Evolutionary conservation across 1,140 invertebrate genomes (phyloP).

Genomic region (Apis laboriosa): DNA sequence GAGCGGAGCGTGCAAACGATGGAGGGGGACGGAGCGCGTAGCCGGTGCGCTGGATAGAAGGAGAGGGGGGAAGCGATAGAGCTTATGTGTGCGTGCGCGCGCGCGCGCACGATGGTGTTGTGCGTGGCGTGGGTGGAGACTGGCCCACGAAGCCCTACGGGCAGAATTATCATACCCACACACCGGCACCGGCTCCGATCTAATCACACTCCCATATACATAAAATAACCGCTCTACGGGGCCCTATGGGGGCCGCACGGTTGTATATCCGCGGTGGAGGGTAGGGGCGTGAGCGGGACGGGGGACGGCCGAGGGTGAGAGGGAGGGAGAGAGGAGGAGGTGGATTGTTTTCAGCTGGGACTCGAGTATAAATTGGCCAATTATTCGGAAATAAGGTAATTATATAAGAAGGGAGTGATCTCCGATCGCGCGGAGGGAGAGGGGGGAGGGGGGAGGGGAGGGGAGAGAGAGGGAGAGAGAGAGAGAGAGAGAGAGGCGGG

Average conservation of each 20-base stretch:
- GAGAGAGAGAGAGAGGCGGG: constrained; percentile 54
- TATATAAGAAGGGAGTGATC: constrained; percentile 81
- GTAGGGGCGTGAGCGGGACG: constrained; percentile 57
- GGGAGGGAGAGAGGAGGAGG: constrained; percentile 66
- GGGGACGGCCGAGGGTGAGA: constrained; percentile 46
- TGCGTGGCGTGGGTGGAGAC: constrained; percentile 78
- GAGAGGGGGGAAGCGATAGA: constrained; percentile 14
- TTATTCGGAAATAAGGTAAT: constrained; percentile 82
- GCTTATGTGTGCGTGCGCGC: background rate
- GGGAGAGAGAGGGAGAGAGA: constrained; percentile 55
- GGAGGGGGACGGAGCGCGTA: constrained; percentile 26
- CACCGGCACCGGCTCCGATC: constrained; percentile 74
- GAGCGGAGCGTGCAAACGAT: constrained; percentile 12
- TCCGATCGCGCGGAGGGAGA: constrained; percentile 70
- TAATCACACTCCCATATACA: constrained; percentile 81
- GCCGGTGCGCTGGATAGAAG: background rate
- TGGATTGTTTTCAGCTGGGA: constrained; percentile 81
- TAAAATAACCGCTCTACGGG: constrained; percentile 80
- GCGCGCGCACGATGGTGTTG: constrained; percentile 63
- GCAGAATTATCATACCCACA: constrained; percentile 81
- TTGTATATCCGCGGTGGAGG: constrained; percentile 53
- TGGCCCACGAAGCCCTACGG: constrained; percentile 76
- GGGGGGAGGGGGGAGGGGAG: constrained; percentile 50
- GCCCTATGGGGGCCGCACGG: constrained; percentile 77
- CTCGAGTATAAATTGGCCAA: constrained; percentile 82